Evolutionary conservation across 1,140 invertebrate genomes (phyloP), one percentile per base, ranked within the genome.

Genomic region (Vollenhovia emeryi): DNA sequence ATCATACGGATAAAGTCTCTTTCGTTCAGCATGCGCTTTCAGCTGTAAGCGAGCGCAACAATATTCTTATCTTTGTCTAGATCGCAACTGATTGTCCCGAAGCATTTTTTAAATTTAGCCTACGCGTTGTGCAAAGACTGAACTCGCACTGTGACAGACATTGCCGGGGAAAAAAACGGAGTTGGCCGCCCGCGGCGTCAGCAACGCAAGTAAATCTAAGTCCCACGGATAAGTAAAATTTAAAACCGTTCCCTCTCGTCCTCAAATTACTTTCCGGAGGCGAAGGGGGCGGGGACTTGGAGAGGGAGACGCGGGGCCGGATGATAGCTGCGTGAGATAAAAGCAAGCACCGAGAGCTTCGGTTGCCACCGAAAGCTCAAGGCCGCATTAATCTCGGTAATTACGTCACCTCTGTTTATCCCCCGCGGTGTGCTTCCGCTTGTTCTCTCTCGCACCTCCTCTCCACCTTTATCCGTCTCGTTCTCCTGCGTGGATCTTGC

Each of bases 321-420:
- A 89, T 87, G 92, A 92, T 92, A 89, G 88, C 78, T 86, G n/a
- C 90, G 76, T 66, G 88, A 93, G 91, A 93, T 92, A 93, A 93
- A 92, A 91, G 87, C 88, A 74, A 88, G 79, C 89, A 84, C 85
- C 78, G 75, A 80, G 76, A 87, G 87, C 85, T 89, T 92, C 86
- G 86, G 86, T 91, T 90, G 85, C 82, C 90, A 79, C 89, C 86
- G 86, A 92, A 92, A 93, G 89, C 91, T 91, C 87, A 90, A 87
- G 87, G 89, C 88, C 89, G 87, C 90, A 93, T 93, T 93, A 93
- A 93, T 93, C 92, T 92, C 87, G 86, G 92, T 92, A 93, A 93
- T 93, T 93, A 93, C 89, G 92, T 93, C 92, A 93, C 91, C 91
- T 93, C 89, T 92, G 91, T 90, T 92, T 91, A 93, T 90, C 66